Evolutionary conservation across 2,113 vertebrate genomes (phyloP), one percentile per base, ranked within the genome.

Genomic region (Spea multiplicata): DNA sequence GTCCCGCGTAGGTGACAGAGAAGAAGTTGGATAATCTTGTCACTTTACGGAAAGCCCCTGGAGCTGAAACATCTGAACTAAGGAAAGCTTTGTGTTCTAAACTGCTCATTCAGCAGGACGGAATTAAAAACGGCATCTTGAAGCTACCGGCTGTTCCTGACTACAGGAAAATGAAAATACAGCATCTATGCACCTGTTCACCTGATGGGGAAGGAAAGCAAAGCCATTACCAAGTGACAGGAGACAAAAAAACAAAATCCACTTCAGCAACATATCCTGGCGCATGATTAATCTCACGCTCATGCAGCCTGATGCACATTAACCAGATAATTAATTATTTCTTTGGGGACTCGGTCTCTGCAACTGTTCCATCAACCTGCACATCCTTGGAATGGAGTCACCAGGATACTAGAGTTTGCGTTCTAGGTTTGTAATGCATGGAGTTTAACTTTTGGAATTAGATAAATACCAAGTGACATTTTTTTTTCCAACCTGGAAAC

Each of bases 321-420:
- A 98, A 95, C 94, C 91, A 94, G 93, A 94, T 98, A 98, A 98
- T 98, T 97, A 97, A 97, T 98, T 96, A 96, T 96, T 97, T 97
- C 95, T 96, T 96, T 89, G 92, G 94, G 93, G 93, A 95, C 89
- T 93, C 90, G 85, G 88, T 93, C 89, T 92, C 88, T 45, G 92
- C 93, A 92, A 95, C 93, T 94, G 93, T 93, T 95, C 94, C 91
- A 95, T 94, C 94, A 96, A 91, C 89, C 91, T 91, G 91, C 91
- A 88, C 87, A 87, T 91, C 84, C 86, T 86, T 85, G 87, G 83
- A 47, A 85, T 81, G 83, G 86, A 85, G 84, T 87, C 66, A 82
- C 86, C 81, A 87, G 83, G 86, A 88, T 81, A 16, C 48, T 84
- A 84, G 85, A 88, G 85, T 83, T 74, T 12, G 10, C 14, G 2